Base-by-base conservation (phyloP, 1,140 invertebrate genomes). In the Phymastichus coffea region DNA sequence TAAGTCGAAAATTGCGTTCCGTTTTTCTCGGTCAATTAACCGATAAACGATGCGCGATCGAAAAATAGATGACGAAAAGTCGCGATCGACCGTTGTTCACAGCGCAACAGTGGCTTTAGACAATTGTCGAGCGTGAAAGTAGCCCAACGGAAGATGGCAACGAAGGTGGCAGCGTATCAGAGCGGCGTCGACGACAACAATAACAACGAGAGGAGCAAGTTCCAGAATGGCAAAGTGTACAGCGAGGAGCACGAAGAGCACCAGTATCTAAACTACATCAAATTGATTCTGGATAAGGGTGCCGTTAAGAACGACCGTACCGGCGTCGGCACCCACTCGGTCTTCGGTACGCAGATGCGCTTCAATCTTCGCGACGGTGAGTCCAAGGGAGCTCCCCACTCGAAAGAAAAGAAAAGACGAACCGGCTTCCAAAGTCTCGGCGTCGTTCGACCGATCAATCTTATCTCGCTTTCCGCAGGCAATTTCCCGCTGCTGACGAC, bases 401-500 rank as follows among this genome's bases (percentile, higher is more conserved):
- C n/a, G n/a, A n/a, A n/a, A n/a, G n/a, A n/a, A n/a, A n/a, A n/a
- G n/a, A n/a, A n/a, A 33, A 6, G 7, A 33, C 30, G 7, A 14
- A 33, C 14, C 14, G 6, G 30, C 30, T 33, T 14, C 30, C 30
- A 33, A 33, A 33, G 14, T 33, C 14, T 33, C 30, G 14, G 37
- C 35, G 3, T 4, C 3, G 15, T 37, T 7, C 4, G 3, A 14
- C 22, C 23, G 17, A 37, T 37, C 15, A n/a, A 1, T 30, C 12
- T 30, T 30, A 30, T 30, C 6, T 12, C 12, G 28, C 12, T 30
- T 59, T 58, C 63, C 68, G 40, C 33, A 88, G 86, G 75, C 51
- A 74, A 80, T 28, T 90, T 99, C 68, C 98, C 98, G 3, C 74
- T 99, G 26, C 78, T 99, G 28, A 99, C 98, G 9, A 99, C 98